Base-by-base conservation (phyloP, 2,113 vertebrate genomes). In the Ochotona curzoniae region DNA sequence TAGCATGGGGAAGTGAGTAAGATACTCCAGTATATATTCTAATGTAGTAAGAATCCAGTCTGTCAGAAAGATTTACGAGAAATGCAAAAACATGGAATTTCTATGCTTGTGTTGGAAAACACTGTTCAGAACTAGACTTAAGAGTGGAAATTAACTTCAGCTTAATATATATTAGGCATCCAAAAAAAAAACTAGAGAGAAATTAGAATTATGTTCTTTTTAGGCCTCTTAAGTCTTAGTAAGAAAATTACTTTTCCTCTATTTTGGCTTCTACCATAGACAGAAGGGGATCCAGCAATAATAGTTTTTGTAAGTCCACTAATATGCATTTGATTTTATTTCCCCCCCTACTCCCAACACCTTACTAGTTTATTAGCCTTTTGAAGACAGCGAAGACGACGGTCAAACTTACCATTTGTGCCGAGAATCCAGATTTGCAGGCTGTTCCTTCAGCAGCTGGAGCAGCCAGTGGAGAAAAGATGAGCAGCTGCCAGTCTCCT, bases 331-430 rank as follows among this genome's bases (percentile, higher is more conserved):
- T 28, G 35, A 49, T 94, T 60, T 20, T 57, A 17, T 96, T 96
- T 83, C 1, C 21, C 20, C 20, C 66, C 35, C 93, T 8, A 54
- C 2, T 38, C 38, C 70, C 87, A 69, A 86, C 51, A 5, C 96
- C 87, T 47, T 90, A 87, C 83, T 93, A 99, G 99, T 98, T 99
- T 95, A 98, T 97, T 95, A 98, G 88, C 94, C 97, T 99, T 25
- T 94, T 99, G 96, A 98, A 98, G 96, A 98, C 98, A 74, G 88
- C 98, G 74, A 98, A 97, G 95, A 95, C 95, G 49, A 97, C 96
- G 21, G 98, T 99, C 93, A 99, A 97, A 93, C 97, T 99, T 96
- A 99, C 98, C 63, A 93, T 99, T 97, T 97, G 81, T 94, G 97
- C 98, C 81, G 96, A 97, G 69, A 98, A 98, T 89, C 71, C 38